phyloP scores from a whole-genome alignment of 2,888 invertebrate genomes.

The Odontocerum albicorne region DNA sequence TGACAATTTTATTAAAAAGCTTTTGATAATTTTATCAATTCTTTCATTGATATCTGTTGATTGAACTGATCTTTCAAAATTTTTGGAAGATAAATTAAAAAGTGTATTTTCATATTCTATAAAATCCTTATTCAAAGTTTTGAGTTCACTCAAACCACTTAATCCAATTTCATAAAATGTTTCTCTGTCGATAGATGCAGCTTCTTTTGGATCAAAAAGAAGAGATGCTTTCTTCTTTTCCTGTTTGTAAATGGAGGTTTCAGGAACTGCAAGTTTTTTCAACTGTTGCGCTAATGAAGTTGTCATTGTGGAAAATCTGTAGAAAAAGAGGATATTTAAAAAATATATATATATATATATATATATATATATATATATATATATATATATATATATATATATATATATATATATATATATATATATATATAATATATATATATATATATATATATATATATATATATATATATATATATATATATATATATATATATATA shows the following conservation, averaged over 20 bases:
- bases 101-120: slow-evolving; percentile 71
- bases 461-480: no score
- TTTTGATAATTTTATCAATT: slow-evolving; percentile 72
- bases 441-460: no score
- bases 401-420: no score
- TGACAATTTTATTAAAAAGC: slow-evolving; percentile 78
- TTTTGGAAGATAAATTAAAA: slow-evolving; percentile 75
- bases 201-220: slow-evolving; percentile 88
- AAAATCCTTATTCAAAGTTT: slow-evolving; percentile 72
- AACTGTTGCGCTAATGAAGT: slow-evolving; percentile 83
- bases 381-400: no score
- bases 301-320: no score
- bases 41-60: slow-evolving; percentile 72
- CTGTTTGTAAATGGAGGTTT: slow-evolving; percentile 67
- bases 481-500: no score
- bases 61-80: slow-evolving; percentile 81
- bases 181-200: slow-evolving; percentile 81
- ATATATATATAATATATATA: no score
- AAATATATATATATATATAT: no score
- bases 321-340: no score
- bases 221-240: slow-evolving; percentile 77
- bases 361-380: no score
- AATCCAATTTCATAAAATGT: slow-evolving; percentile 85
- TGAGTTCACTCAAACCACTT: slow-evolving; percentile 83
- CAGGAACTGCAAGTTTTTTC: slow-evolving; percentile 72